Base-by-base conservation (phyloP, 92 coral and sea anemone genomes). In the Zoanthus gigantus region DNA sequence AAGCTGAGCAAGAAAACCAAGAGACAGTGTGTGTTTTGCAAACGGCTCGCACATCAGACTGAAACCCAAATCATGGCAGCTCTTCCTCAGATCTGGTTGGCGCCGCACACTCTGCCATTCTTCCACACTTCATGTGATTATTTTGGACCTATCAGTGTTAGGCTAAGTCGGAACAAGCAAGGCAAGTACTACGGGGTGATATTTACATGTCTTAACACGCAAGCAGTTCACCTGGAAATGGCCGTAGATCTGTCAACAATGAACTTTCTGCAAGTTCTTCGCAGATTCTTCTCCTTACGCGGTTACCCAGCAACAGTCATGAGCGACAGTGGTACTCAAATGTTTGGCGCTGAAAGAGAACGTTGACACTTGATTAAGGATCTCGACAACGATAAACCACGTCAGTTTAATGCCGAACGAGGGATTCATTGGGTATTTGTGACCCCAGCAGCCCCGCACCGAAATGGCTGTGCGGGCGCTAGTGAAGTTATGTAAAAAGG, bases 211-310 rank as follows among this genome's bases (percentile, higher is more conserved):
- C 78, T 87, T 4, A 80, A 90, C 57, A 91, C 74, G 3, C 48
- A 80, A 69, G 94, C 87, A 17, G 94, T 93, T 28, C 95, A 93
- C 86, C 90, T 90, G 57, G 95, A 93, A 58, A 42, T 94, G 58
- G 93, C 93, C 11, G 86, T 79, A 1, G 93, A 87, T 34, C 79
- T 74, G 8, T 90, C 95, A 7, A 81, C 90, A 0, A 90, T 90
- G 93, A 88, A 93, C 71, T 87, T 90, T 77, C 47, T 93, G 50
- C 92, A 93, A 84, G 92, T 90, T 6, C 89, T 93, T 32, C 84
- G 92, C 34, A 87, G 90, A 80, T 93, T 93, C 72, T 82, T 90
- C 68, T 52, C 93, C 18, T 32, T 93, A 31, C 46, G 92, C 23
- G 92, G 96, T 9, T 73, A 88, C 7, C 93, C 92, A 75, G 89